Percentiles rank a stretch among this genome's conserved stretches.
phyloP scores from a whole-genome alignment of 2,797 vertebrate species.

The Podarcis siculus region DNA sequence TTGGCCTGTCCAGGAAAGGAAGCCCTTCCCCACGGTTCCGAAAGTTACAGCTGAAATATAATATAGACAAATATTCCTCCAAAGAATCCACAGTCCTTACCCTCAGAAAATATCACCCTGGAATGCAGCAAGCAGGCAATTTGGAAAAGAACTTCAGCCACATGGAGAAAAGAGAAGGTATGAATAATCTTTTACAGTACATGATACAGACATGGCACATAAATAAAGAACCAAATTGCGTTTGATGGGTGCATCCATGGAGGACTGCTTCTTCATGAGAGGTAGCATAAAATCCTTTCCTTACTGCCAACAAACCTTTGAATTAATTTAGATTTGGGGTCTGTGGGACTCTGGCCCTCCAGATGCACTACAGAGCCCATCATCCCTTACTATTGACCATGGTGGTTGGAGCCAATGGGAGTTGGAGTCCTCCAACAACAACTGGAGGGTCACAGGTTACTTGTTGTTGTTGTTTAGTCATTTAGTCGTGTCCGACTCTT shows the following conservation, averaged over 20 bases:
- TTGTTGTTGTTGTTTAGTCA: too few species aligned
- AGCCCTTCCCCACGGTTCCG: slow-evolving; percentile 78
- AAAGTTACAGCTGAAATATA: slow-evolving; percentile 80
- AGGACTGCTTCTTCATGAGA: background rate
- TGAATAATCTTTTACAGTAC: background rate
- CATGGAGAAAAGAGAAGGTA: slow-evolving; percentile 47
- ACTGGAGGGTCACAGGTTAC: too few species aligned
- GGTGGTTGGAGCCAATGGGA: too few species aligned
- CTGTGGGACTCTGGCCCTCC: too few species aligned
- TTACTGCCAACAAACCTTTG: background rate
- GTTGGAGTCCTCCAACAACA: too few species aligned
- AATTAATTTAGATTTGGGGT: background rate
- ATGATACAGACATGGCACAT: background rate
- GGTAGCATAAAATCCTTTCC: background rate
- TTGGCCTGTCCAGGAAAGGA: slow-evolving; percentile 81
- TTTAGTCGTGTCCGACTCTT: too few species aligned
- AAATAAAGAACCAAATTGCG: background rate
- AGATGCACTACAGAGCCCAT: too few species aligned
- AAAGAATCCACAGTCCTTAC: slow-evolving; percentile 73
- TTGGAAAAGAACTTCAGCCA: background rate
- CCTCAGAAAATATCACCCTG: slow-evolving; percentile 78
- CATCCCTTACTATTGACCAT: too few species aligned
- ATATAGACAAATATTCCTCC: slow-evolving; percentile 85
- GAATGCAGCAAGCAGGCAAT: slow-evolving; percentile 64
- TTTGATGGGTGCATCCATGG: background rate